These are phyloP conservation scores for Clamator glandarius DNA, from an alignment of 2,797 vertebrate genomes.

Conservation along the genomic window DNA sequence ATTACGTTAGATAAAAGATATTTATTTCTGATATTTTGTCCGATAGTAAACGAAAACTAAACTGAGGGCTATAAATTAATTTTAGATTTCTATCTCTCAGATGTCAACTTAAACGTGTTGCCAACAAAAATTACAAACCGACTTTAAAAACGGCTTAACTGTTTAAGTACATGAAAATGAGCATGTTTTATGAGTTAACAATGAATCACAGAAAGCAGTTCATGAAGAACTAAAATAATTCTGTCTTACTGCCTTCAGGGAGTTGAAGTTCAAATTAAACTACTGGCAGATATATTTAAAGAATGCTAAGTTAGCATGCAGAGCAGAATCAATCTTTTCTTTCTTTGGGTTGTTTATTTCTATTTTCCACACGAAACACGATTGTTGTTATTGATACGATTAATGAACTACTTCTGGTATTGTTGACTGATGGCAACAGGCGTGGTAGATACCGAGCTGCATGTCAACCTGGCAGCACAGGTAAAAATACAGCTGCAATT, in stretches of 20 bases:
- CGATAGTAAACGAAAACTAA: conserved; percentile 51
- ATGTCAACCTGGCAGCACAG: conserved; percentile 75
- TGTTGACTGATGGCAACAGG: conserved; percentile 80
- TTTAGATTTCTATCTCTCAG: conserved; percentile 72
- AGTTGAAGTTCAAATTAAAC: conserved; percentile 79
- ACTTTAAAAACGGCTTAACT: conserved; percentile 73
- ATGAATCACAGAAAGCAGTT: conserved; percentile 79
- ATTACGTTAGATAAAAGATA: conserved; percentile 66
- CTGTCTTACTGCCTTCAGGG: conserved; percentile 77
- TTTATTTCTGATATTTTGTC: conserved; percentile 68
- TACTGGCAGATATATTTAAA: conserved; percentile 78
- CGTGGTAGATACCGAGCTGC: conserved; percentile 86
- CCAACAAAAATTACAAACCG: conserved; percentile 63
- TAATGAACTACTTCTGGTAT: conserved; percentile 46
- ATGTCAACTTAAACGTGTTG: conserved; percentile 73
- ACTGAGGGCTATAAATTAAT: conserved; percentile 61
- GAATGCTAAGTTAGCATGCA: conserved; percentile 70
- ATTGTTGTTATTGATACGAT: conserved; percentile 67
- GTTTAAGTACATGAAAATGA: conserved; percentile 73
- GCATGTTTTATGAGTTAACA: conserved; percentile 77
- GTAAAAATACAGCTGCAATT: conserved; percentile 83
- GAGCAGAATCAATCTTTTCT: conserved; percentile 49
- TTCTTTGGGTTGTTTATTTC: conserved; percentile 63
- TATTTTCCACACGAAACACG: conserved; percentile 67
- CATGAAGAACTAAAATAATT: conserved; percentile 79